Conservation (phyloP, 2,888 invertebrate genomes). For the Latheticus oryzae region DNA sequence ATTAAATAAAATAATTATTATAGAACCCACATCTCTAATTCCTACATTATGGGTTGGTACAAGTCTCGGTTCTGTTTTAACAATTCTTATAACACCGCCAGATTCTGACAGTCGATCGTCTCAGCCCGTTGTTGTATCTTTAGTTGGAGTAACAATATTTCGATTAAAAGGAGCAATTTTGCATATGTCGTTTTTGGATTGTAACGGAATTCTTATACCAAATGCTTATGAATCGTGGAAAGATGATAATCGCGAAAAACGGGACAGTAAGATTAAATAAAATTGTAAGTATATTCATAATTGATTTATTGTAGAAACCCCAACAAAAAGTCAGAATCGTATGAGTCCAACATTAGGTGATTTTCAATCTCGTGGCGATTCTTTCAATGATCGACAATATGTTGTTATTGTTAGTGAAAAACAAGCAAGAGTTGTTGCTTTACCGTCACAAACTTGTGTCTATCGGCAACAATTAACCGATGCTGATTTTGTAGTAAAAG, state of each 20-base stretch:
- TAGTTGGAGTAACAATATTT: slow-evolving; percentile 96
- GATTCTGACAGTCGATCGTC: slow-evolving; percentile 83
- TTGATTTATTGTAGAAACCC: slow-evolving; percentile 66
- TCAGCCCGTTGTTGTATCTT: slow-evolving; percentile 88
- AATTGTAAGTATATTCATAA: slow-evolving; percentile 15
- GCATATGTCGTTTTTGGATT: slow-evolving; percentile 96
- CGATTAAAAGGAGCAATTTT: slow-evolving; percentile 95
- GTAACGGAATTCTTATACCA: slow-evolving; percentile 91
- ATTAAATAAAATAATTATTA: slow-evolving; percentile 24
- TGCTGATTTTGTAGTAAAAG: slow-evolving; percentile 92
- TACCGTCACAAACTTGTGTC: slow-evolving; percentile 95
- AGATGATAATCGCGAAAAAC: slow-evolving; percentile 81
- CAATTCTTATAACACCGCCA: slow-evolving; percentile 87
- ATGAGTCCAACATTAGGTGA: slow-evolving; percentile 80
- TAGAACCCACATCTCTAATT: slow-evolving; percentile 84
- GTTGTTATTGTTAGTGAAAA: slow-evolving; percentile 95
- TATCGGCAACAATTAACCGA: slow-evolving; percentile 94
- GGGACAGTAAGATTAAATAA: slow-evolving; percentile 61
- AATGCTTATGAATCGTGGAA: slow-evolving; percentile 93
- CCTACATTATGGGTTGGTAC: slow-evolving; percentile 99
- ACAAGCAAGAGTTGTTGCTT: slow-evolving; percentile 92
- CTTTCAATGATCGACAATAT: slow-evolving; percentile 86
- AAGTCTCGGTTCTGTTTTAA: slow-evolving; percentile 94
- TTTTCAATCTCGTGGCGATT: slow-evolving; percentile 65
- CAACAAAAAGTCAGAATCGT: slow-evolving; percentile 76